Percentiles rank a stretch among this genome's conserved stretches.
These are phyloP conservation scores for Eurypyga helias DNA, from an alignment of 2,113 vertebrate genomes.

Conservation along the genomic window DNA sequence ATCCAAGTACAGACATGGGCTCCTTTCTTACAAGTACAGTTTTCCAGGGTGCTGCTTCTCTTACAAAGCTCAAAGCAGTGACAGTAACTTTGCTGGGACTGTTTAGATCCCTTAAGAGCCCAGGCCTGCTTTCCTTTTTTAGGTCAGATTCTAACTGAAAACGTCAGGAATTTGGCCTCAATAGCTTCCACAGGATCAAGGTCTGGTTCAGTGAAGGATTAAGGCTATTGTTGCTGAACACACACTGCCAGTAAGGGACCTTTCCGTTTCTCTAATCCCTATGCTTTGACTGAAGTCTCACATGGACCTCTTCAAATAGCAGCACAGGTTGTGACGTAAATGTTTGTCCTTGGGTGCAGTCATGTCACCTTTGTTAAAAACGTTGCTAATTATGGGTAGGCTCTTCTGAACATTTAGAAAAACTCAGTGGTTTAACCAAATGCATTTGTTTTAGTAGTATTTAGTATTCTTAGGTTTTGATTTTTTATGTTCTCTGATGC, in stretches of 20 bases:
- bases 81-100: neutral
- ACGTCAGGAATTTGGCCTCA: neutral
- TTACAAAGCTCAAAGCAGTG: neutral
- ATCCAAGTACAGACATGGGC: neutral
- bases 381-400: neutral
- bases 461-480: neutral
- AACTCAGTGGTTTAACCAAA: neutral
- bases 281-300: neutral
- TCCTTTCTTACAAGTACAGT: neutral
- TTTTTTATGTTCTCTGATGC: neutral
- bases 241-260: neutral
- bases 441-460: neutral
- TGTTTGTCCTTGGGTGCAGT: neutral
- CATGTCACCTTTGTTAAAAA: neutral
- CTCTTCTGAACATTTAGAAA: neutral
- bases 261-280: neutral
- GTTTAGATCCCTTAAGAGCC: neutral
- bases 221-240: neutral
- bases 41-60: neutral
- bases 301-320: neutral
- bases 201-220: neutral
- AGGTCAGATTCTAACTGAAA: neutral
- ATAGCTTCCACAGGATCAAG: slow-evolving; percentile 4
- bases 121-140: neutral
- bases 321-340: rapidly evolving